These are phyloP conservation scores for Cyanistes caeruleus DNA, from an alignment of 2,113 vertebrate genomes.

Conservation along the genomic window DNA sequence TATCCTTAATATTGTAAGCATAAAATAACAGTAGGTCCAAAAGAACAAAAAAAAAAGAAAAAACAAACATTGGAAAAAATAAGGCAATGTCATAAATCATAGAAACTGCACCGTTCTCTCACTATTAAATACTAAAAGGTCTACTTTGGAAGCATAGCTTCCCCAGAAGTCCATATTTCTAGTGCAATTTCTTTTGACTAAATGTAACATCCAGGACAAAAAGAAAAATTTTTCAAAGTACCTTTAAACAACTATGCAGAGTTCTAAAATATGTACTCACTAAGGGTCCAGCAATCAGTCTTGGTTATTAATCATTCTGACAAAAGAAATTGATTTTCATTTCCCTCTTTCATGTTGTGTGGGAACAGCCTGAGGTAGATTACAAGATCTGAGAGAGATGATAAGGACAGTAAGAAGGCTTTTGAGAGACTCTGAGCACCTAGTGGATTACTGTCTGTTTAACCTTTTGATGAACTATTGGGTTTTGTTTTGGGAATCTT, in stretches of 20 bases:
- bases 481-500: background rate
- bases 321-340: constrained; percentile 33
- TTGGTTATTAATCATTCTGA: constrained; percentile 33
- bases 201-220: background rate
- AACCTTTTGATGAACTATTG: background rate
- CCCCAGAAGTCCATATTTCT: background rate
- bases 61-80: background rate
- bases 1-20: background rate
- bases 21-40: background rate
- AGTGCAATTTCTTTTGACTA: background rate
- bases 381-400: constrained; percentile 18
- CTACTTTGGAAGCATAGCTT: background rate
- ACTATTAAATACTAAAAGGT: background rate
- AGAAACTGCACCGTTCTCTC: background rate
- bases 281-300: background rate
- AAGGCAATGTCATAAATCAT: background rate
- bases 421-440: background rate
- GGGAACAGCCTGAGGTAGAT: constrained; percentile 14
- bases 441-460: background rate
- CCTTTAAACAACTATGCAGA: background rate
- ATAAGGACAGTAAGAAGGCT: background rate
- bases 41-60: background rate
- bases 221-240: background rate
- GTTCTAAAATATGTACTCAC: background rate
- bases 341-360: constrained; percentile 4